Conservation (phyloP, 1,140 invertebrate species). For the Melipona quadrifasciata region DNA sequence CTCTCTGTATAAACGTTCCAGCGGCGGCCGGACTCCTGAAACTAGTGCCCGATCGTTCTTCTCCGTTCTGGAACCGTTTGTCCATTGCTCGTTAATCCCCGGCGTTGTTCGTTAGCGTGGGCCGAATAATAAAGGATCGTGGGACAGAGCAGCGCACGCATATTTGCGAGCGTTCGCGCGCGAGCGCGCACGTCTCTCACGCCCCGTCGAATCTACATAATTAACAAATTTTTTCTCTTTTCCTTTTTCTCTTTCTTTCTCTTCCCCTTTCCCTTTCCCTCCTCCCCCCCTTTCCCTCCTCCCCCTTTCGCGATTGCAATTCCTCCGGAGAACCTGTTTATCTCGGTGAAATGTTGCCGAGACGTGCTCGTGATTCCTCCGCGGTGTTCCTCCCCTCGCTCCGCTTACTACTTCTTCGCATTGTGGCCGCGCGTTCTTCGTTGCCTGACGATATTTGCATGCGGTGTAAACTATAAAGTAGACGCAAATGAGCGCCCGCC, state of each 20-base stretch:
- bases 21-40: background rate
- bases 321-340: slow-evolving; percentile 63
- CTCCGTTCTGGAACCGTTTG: slow-evolving; percentile 6
- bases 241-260: slow-evolving; percentile 11
- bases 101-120: slow-evolving; percentile 32
- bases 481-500: slow-evolving; percentile 43
- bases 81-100: slow-evolving; percentile 32
- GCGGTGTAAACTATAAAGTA: slow-evolving; percentile 47
- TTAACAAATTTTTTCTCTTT: slow-evolving; percentile 53
- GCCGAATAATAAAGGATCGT: slow-evolving; percentile 12
- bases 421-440: slow-evolving; percentile 1
- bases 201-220: slow-evolving; percentile 56
- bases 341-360: slow-evolving; percentile 58
- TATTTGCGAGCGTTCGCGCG: background rate
- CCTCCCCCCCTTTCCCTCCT: too few relatives aligned
- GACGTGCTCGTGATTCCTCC: slow-evolving; percentile 58
- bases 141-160: background rate
- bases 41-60: slow-evolving; percentile 19
- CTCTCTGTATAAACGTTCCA: background rate
- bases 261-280: too few relatives aligned
- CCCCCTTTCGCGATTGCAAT: slow-evolving; percentile 39
- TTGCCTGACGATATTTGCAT: slow-evolving; percentile 39
- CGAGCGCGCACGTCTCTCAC: slow-evolving; percentile 5
- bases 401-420: background rate
- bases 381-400: background rate